These are phyloP conservation scores for Brachypodius melanocephalos DNA, from an alignment of 2,113 vertebrate species.

Conservation along the genomic window DNA sequence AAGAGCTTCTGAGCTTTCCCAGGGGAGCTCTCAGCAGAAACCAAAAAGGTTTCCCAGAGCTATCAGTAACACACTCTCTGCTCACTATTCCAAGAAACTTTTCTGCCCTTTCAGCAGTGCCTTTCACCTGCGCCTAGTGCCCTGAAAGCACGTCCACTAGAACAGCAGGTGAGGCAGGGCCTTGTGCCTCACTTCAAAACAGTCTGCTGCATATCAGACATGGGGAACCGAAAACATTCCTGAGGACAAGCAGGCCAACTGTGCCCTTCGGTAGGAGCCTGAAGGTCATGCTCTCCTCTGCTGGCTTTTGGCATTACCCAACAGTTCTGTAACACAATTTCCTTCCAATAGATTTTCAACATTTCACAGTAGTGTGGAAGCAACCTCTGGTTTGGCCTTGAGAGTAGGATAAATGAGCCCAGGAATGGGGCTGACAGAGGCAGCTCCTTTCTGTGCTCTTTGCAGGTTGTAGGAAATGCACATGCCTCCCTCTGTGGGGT, in stretches of 20 bases:
- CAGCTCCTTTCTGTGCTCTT: not conserved
- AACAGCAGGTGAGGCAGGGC: not conserved
- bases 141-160: not conserved
- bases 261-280: slow-evolving; percentile 74
- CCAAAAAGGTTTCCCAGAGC: not conserved
- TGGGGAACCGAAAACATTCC: not conserved
- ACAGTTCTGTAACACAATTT: not conserved
- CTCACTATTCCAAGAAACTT: not conserved
- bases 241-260: not conserved
- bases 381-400: not conserved
- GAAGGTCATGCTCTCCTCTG: slow-evolving; percentile 74
- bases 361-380: not conserved
- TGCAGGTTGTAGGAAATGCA: not conserved
- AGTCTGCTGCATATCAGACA: not conserved
- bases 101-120: not conserved
- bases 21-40: not conserved
- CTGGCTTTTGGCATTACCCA: slow-evolving; percentile 43
- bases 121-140: not conserved
- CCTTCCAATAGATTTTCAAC: slow-evolving; percentile 16
- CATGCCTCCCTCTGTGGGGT: not conserved
- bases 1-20: not conserved
- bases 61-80: not conserved
- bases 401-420: not conserved
- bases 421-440: not conserved
- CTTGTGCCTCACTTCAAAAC: not conserved